A percentile compares a stretch with the other conserved stretches of the same genome.
Evolutionary conservation across 2,113 vertebrate species (phyloP).

Genomic region (Ancistrus triradiatus): DNA sequence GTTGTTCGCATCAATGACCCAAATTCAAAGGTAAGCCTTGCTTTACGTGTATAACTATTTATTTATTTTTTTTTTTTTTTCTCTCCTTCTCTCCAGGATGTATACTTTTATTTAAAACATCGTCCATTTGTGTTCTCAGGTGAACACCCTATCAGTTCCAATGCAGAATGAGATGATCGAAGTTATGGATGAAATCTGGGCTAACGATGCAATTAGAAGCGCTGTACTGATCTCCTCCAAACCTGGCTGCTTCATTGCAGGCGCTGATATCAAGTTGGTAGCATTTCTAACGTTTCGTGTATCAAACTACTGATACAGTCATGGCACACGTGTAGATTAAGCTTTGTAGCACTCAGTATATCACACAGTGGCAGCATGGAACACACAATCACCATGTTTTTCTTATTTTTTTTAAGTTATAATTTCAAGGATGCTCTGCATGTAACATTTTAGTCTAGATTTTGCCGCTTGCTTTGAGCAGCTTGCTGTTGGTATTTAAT

Average conservation of each 20-base stretch:
- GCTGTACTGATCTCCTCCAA: constrained; percentile 91
- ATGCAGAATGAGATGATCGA: constrained; percentile 78
- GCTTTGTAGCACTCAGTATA: too few species aligned
- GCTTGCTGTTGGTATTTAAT: too few species aligned
- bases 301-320: too few species aligned
- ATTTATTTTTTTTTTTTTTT: too few species aligned
- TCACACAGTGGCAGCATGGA: too few species aligned
- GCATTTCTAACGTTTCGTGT: background rate
- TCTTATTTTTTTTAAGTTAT: too few species aligned
- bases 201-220: constrained; percentile 73
- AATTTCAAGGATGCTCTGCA: too few species aligned
- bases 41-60: background rate
- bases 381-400: too few species aligned
- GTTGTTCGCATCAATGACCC: constrained; percentile 87
- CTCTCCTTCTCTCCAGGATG: background rate
- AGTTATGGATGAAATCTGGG: constrained; percentile 86
- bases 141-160: constrained; percentile 85
- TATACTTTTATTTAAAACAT: too few species aligned
- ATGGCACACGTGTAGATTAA: too few species aligned
- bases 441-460: too few species aligned
- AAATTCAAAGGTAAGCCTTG: constrained; percentile 78
- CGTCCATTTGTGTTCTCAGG: constrained; percentile 60
- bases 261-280: constrained; percentile 91
- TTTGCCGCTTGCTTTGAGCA: too few species aligned
- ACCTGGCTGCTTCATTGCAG: constrained; percentile 90